A percentile compares a stretch with the other conserved stretches of the same genome.
These are phyloP conservation scores for Malthinus flaveolus DNA, from an alignment of 2,888 invertebrate species.

Conservation along the genomic window DNA sequence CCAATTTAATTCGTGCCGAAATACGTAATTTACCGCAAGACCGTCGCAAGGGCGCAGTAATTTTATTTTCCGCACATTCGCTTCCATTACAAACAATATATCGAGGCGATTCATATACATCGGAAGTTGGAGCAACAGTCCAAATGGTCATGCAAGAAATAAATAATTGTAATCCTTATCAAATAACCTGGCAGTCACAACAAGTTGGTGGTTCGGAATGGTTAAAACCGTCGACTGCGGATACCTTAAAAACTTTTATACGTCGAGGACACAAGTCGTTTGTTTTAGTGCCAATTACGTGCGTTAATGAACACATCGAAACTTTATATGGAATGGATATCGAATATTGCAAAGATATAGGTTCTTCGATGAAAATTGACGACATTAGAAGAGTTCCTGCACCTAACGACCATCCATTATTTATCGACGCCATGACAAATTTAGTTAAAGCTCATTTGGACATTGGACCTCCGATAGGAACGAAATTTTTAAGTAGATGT, in stretches of 20 bases:
- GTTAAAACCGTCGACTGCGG: constrained; percentile 89
- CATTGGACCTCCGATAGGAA: constrained; percentile 61
- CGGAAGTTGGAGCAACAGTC: constrained; percentile 94
- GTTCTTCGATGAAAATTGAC: constrained; percentile 74
- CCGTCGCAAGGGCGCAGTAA: constrained; percentile 77
- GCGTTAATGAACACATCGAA: constrained; percentile 97
- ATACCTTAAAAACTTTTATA: constrained; percentile 82
- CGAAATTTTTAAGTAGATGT: constrained; percentile 84
- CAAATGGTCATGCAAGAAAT: constrained; percentile 83
- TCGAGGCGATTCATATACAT: constrained; percentile 91
- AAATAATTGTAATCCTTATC: constrained; percentile 73
- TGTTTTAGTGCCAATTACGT: constrained; percentile 92
- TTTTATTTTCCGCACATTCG: constrained; percentile 95
- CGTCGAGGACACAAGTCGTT: constrained; percentile 84
- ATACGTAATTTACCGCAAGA: constrained; percentile 71
- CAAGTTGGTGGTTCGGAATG: constrained; percentile 89
- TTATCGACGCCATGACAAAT: constrained; percentile 84
- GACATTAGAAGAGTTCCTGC: constrained; percentile 83
- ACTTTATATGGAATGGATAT: constrained; percentile 97
- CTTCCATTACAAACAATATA: constrained; percentile 89
- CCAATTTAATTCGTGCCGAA: constrained; percentile 79
- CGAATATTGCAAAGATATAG: constrained; percentile 91
- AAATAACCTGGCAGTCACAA: constrained; percentile 95
- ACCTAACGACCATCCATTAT: constrained; percentile 91
- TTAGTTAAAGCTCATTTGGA: constrained; percentile 77